phyloP scores from a whole-genome alignment of 2,113 vertebrate genomes.

The Oplegnathus fasciatus region DNA sequence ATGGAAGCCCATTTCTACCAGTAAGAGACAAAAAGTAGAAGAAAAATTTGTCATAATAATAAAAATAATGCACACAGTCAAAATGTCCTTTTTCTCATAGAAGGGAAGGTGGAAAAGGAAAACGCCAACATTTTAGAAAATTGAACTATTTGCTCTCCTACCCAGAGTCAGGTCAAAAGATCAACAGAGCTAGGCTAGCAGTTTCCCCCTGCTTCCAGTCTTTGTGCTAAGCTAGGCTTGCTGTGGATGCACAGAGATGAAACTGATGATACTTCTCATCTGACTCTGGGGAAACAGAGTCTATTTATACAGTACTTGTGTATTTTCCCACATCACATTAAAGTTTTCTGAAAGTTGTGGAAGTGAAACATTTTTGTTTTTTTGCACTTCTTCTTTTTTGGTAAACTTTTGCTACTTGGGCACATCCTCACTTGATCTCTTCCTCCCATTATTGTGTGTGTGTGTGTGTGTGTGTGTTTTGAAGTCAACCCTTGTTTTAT shows the following conservation, averaged over 20 bases:
- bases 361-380: constrained; percentile 49
- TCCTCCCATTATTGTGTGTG: neutral
- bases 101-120: too few species aligned
- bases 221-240: constrained; percentile 21
- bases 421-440: neutral
- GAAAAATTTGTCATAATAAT: too few species aligned
- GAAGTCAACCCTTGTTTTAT: neutral
- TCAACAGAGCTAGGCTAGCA: neutral
- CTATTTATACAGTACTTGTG: neutral
- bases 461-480: neutral
- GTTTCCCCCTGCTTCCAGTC: constrained; percentile 1
- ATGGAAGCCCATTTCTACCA: too few species aligned
- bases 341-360: neutral
- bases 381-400: constrained; percentile 39
- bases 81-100: too few species aligned
- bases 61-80: too few species aligned
- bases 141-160: too few species aligned
- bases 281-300: too few species aligned
- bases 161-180: neutral
- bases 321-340: neutral
- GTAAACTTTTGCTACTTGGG: neutral
- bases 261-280: neutral
- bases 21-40: too few species aligned
- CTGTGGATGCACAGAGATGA: neutral
- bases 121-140: too few species aligned